These are phyloP conservation scores for Heliconius erato DNA, from an alignment of 2,888 invertebrate genomes.

Conservation along the genomic window DNA sequence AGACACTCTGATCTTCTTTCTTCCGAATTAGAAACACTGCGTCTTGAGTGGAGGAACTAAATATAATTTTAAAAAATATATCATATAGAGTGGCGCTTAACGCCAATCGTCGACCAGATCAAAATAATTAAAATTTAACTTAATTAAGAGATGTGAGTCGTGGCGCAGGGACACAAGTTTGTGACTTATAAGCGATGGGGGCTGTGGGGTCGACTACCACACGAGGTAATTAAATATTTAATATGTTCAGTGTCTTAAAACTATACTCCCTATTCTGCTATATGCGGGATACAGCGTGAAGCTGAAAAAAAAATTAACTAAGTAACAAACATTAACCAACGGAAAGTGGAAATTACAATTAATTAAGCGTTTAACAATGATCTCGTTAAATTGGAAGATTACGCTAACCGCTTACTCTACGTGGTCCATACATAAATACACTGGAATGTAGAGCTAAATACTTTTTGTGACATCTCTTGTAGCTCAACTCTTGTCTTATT, in stretches of 20 bases:
- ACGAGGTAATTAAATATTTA: too few relatives aligned
- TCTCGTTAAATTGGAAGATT: constrained; percentile 48
- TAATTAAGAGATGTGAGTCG: too few relatives aligned
- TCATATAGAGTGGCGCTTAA: too few relatives aligned
- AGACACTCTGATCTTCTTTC: too few relatives aligned
- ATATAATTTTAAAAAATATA: background rate
- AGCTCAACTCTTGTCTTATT: background rate
- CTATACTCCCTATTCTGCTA: background rate
- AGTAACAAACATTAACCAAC: background rate
- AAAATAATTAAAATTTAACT: too few relatives aligned
- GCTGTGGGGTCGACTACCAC: too few relatives aligned
- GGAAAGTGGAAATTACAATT: constrained; percentile 15
- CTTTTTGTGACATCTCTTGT: background rate
- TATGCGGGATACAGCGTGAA: too few relatives aligned
- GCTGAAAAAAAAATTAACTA: background rate
- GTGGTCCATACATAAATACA: constrained; percentile 28
- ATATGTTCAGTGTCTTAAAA: too few relatives aligned
- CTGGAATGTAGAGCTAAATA: background rate
- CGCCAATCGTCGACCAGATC: too few relatives aligned
- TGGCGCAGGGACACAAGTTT: too few relatives aligned
- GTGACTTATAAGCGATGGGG: too few relatives aligned
- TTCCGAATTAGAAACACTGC: background rate
- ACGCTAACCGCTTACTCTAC: constrained; percentile 34
- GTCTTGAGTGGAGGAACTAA: background rate
- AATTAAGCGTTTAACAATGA: constrained; percentile 14